Evolutionary conservation across 2,797 vertebrate species (phyloP).

Genomic region (Pseudochaenichthys georgianus): DNA sequence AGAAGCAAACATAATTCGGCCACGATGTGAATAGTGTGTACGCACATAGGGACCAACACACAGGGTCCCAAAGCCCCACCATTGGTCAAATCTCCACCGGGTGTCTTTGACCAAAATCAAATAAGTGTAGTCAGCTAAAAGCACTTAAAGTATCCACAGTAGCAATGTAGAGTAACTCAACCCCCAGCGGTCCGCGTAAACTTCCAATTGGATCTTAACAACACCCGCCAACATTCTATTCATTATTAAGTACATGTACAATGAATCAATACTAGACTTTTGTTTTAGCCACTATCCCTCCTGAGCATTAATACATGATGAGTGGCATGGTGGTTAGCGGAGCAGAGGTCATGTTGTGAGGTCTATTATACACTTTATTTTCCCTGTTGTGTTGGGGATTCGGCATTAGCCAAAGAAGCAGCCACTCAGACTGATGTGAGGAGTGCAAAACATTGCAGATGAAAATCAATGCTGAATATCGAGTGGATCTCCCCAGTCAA

Average conservation of each 20-base stretch:
- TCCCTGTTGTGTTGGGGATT: slow-evolving; percentile 17
- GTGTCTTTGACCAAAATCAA: neutral
- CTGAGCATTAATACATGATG: slow-evolving; percentile 19
- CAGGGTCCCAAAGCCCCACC: too few species aligned
- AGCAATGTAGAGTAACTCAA: neutral
- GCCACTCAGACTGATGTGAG: slow-evolving; percentile 50
- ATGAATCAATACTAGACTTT: slow-evolving; percentile 19
- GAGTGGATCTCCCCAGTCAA: slow-evolving; percentile 40
- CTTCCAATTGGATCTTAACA: neutral
- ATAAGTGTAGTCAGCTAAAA: neutral
- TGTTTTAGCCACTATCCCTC: neutral
- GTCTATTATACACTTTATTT: slow-evolving; percentile 49
- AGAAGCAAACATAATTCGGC: neutral
- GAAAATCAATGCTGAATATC: slow-evolving; percentile 27
- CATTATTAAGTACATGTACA: neutral
- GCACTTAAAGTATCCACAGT: neutral
- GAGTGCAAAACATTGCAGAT: slow-evolving; percentile 35
- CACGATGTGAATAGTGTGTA: neutral
- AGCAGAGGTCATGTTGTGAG: slow-evolving; percentile 40
- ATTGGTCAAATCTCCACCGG: neutral
- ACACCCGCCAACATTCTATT: neutral
- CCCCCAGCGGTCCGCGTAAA: neutral
- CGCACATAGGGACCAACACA: neutral
- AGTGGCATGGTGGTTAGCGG: slow-evolving; percentile 35
- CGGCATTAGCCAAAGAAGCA: slow-evolving; percentile 45